These are phyloP conservation scores for Tupaia tana DNA, from an alignment of 2,113 vertebrate genomes.

Conservation along the genomic window DNA sequence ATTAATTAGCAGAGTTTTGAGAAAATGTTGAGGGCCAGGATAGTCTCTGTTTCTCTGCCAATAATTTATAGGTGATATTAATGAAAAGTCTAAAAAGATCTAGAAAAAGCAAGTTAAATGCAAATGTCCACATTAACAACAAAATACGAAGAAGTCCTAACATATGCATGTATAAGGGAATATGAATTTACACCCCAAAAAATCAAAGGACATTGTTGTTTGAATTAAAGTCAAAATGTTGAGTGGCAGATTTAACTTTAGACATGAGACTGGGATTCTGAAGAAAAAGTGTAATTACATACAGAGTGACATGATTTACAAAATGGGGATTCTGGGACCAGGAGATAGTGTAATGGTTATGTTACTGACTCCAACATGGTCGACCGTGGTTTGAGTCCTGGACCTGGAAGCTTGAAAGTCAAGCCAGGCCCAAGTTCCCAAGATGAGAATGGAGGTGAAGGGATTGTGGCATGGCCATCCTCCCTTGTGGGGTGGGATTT, in stretches of 20 bases:
- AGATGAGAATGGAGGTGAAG: too few species aligned
- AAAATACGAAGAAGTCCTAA: background rate
- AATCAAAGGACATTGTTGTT: background rate
- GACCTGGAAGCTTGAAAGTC: too few species aligned
- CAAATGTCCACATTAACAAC: background rate
- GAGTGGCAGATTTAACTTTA: background rate
- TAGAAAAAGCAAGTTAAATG: background rate
- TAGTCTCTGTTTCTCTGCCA: background rate
- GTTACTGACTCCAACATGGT: too few species aligned
- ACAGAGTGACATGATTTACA: background rate
- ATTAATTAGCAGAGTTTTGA: background rate
- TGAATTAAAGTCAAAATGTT: conserved; percentile 2
- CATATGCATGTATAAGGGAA: fast-evolving
- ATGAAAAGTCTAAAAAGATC: background rate
- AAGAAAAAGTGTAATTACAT: background rate
- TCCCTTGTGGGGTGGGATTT: too few species aligned
- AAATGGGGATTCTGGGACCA: background rate
- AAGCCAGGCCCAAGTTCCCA: too few species aligned
- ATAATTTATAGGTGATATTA: background rate
- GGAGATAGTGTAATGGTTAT: too few species aligned
- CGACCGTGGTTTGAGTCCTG: too few species aligned
- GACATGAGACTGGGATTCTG: background rate
- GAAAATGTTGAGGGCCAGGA: background rate
- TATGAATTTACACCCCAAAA: background rate
- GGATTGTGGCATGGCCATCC: too few species aligned